Base-by-base conservation (phyloP, 1,140 invertebrate genomes). In the Lordiphosa clarofinis region DNA sequence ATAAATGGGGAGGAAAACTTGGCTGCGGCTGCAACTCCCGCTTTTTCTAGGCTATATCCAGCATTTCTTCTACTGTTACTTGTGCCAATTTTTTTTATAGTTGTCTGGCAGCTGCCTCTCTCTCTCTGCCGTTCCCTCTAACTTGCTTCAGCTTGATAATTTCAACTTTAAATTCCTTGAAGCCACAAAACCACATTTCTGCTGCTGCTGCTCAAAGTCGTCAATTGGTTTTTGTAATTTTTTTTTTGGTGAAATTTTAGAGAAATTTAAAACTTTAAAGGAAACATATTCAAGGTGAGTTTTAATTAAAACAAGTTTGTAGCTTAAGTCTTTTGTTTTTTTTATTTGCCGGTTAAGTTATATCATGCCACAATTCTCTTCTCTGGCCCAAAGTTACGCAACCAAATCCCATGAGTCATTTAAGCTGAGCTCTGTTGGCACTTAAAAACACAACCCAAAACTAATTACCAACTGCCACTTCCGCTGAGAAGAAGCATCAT, bases 401-500 rank as follows among this genome's bases (percentile, higher is more conserved):
- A 79, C 60, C 6, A 76, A 71, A 71, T 60, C 76, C 61, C 57
- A 82, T 81, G 76, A 81, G 72, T 81, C 76, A 81, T 73, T 82
- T 69, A 75, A 59, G 53, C 39, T 39, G 54, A 54, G 28, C 33
- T 24, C 2, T 24, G 21, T 24, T 24, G 21, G 21, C 54, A 44
- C 56, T 59, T 58, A 70, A 43, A 35, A 11, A 50, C 43, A 3
- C 19, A 67, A 35, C 49, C 43, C 31, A 67, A 57, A 66, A 81
- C 65, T 82, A 81, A 81, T 76, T 76, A 82, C 54, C 43, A 55
- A 21, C 56, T 72, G 76, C 76, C 75, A 73, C 76, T 82, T 81
- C 76, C 76, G 76, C 56, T 50, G 49, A 52, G 37, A 54, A 50
- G 35, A 21, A 13, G 37, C 24, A 24, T 4, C 21, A 4, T 24